A percentile compares a stretch with the other conserved stretches of the same genome.
These are phyloP conservation scores for Anolis sagrei DNA, from an alignment of 2,113 vertebrate genomes.

Conservation along the genomic window DNA sequence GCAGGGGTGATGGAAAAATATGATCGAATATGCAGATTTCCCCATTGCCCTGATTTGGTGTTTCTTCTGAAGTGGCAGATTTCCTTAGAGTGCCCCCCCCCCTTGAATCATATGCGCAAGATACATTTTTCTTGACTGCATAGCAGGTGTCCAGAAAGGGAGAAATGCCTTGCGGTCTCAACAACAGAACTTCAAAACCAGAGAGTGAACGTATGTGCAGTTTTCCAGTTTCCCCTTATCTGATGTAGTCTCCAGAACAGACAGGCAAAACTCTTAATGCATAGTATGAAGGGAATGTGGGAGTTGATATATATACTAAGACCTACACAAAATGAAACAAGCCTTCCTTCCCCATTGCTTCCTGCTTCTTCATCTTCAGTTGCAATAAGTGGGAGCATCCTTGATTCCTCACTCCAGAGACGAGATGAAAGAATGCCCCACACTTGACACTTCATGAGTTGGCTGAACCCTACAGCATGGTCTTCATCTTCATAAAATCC, in stretches of 20 bases:
- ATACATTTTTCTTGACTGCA: background rate
- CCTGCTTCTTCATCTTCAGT: constrained; percentile 48
- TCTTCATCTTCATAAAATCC: constrained; percentile 78
- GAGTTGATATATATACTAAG: constrained; percentile 49
- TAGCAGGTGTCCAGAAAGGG: constrained; percentile 39
- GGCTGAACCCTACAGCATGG: constrained; percentile 73
- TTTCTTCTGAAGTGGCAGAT: constrained; percentile 13
- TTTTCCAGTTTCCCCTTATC: constrained; percentile 61
- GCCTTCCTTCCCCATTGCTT: constrained; percentile 56
- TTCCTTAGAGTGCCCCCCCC: constrained; percentile 27
- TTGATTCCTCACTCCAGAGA: constrained; percentile 54
- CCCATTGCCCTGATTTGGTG: constrained; percentile 17
- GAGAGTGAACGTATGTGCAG: constrained; percentile 16
- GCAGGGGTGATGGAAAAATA: background rate
- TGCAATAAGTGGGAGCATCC: constrained; percentile 65
- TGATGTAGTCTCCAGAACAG: constrained; percentile 61
- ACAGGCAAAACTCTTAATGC: constrained; percentile 45
- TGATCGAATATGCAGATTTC: constrained; percentile 39
- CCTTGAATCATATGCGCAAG: background rate
- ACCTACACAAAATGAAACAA: constrained; percentile 59
- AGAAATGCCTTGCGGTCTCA: constrained; percentile 47
- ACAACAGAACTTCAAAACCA: constrained; percentile 25
- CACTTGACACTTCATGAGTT: constrained; percentile 73
- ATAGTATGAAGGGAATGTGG: constrained; percentile 58
- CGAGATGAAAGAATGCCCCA: constrained; percentile 75